Conservation (phyloP, 2,113 vertebrate genomes). For the Saguinus midas region DNA sequence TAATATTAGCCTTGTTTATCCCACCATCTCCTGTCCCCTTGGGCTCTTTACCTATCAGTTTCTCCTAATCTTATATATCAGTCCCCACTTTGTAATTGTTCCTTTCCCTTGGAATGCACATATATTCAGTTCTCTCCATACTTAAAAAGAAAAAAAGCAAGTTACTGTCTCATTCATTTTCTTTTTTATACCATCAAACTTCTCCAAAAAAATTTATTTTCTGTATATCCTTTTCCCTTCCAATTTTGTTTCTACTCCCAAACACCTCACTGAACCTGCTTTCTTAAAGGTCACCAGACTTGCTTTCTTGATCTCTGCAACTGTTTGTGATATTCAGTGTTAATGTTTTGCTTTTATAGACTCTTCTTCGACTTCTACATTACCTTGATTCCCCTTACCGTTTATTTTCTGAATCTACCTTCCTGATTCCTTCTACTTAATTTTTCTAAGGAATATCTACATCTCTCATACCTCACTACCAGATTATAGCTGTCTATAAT, state of each 20-base stretch:
- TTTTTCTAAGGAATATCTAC: not conserved
- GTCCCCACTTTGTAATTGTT: not conserved
- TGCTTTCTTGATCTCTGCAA: not conserved
- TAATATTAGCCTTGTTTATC: not conserved
- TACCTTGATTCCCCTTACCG: not conserved
- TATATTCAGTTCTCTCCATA: not conserved
- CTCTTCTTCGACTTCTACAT: not conserved
- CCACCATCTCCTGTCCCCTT: not conserved
- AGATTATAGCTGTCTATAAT: not conserved
- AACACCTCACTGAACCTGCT: not conserved
- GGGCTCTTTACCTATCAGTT: not conserved
- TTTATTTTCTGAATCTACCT: slow-evolving; percentile 9
- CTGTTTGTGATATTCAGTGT: not conserved
- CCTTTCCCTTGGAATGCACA: not conserved
- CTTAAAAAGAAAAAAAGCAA: not conserved
- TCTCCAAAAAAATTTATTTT: slow-evolving; percentile 4
- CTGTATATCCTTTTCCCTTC: not conserved
- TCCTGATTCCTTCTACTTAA: not conserved
- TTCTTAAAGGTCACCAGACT: not conserved
- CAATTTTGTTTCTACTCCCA: not conserved
- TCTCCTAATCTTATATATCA: not conserved
- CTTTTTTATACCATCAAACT: not conserved
- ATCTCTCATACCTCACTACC: not conserved
- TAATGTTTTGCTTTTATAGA: not conserved
- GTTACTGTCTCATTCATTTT: not conserved